Base-by-base conservation (phyloP, 2,113 vertebrate genomes). In the Ictidomys tridecemlineatus region DNA sequence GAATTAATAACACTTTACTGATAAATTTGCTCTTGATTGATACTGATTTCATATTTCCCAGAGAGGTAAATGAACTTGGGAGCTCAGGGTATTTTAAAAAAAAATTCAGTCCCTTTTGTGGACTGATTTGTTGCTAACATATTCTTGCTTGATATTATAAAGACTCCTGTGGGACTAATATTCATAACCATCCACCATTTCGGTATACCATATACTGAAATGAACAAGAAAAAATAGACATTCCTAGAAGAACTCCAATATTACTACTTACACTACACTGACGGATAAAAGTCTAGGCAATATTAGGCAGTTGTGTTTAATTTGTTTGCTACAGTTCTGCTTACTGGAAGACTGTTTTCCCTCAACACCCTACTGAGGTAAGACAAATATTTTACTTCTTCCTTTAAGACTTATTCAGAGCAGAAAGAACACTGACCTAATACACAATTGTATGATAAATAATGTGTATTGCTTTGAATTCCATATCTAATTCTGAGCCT, bases 21-120 rank as follows among this genome's bases (percentile, higher is more conserved):
- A 73, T n/a, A 78, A 22, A 32, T 79, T 85, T 83, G 28, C 78
- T 84, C 8, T 56, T 79, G 67, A 78, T 51, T 72, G 42, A 83
- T 34, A 69, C 28, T 92, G 65, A 89, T 94, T 94, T 85, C 26
- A 37, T 79, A 78, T 94, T 53, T 56, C 53, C 18, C 65, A 56
- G 51, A 83, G 84, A 80, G 5, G 13, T 39, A 42, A 51, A 26
- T 78, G 32, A 63, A 32, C 14, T 87, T 69, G 58, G 58, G 58
- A 87, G 32, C 42, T 56, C 53, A 85, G 63, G 78, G 24, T 84
- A 94, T 92, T 61, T 70, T 11, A 42, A 42, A 42, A 30, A 69
- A 88, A 17, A 2, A 58, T 7, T 69, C 34, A 65, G 16, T 4
- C 1, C 34, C 18, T 56, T 84, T 32, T 22, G 42, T 85, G 78